phyloP scores from a whole-genome alignment of 2,797 vertebrate genomes.

The Gymnodraco acuticeps region DNA sequence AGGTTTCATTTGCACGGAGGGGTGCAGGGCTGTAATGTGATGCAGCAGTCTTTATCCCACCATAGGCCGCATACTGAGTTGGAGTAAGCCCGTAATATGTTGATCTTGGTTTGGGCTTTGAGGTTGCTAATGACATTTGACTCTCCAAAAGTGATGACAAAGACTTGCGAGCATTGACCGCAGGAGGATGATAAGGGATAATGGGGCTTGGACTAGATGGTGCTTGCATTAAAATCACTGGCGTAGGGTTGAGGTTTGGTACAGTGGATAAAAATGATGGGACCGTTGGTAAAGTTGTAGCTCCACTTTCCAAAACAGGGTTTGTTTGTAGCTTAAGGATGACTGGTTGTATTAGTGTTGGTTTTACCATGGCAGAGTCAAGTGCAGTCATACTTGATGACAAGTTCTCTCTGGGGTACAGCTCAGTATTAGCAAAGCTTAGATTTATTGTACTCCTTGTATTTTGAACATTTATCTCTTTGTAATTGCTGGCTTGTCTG shows the following conservation, averaged over 20 bases:
- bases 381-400: constrained; percentile 13
- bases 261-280: constrained; percentile 61
- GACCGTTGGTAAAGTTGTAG: constrained; percentile 60
- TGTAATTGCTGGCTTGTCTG: constrained; percentile 35
- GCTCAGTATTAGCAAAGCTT: constrained; percentile 37
- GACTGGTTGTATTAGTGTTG: constrained; percentile 25
- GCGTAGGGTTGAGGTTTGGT: constrained; percentile 41
- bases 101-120: constrained; percentile 76
- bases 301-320: constrained; percentile 46
- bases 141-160: constrained; percentile 75
- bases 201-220: constrained; percentile 46
- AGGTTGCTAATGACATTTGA: constrained; percentile 71
- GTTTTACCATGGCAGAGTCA: constrained; percentile 36
- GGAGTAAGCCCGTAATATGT: constrained; percentile 85
- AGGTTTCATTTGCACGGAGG: constrained; percentile 32
- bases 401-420: constrained; percentile 49
- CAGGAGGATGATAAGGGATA: constrained; percentile 51
- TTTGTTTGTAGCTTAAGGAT: constrained; percentile 52
- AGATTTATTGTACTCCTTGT: constrained; percentile 44
- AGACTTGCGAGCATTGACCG: constrained; percentile 75
- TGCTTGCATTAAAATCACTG: constrained; percentile 37
- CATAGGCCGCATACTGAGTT: constrained; percentile 78
- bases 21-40: constrained; percentile 52
- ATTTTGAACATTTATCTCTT: constrained; percentile 52
- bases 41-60: constrained; percentile 72